A percentile compares a stretch with the other conserved stretches of the same genome.
Evolutionary conservation across 2,888 invertebrate species (phyloP).

Genomic region (Anarsia innoxiella): DNA sequence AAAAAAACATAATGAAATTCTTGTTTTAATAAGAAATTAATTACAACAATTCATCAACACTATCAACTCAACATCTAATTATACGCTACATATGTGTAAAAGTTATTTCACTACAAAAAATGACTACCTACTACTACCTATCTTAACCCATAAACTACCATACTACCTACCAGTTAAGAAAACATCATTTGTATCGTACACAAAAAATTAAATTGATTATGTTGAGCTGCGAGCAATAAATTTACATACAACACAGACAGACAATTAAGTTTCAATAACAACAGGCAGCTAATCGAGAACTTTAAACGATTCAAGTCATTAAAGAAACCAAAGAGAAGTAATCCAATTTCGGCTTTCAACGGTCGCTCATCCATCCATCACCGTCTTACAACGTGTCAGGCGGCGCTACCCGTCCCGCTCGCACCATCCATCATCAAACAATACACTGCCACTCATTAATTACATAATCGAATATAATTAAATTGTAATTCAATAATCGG

Average conservation of each 20-base stretch:
- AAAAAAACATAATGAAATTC: too few species aligned
- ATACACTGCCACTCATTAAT: slow-evolving; percentile 42
- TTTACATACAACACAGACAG: slow-evolving; percentile 18
- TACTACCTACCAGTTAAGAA: too few species aligned
- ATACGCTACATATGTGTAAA: too few species aligned
- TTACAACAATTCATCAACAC: too few species aligned
- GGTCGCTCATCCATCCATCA: slow-evolving; percentile 23
- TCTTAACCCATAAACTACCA: slow-evolving; percentile 1
- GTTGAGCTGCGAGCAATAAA: slow-evolving; percentile 8
- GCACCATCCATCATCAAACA: slow-evolving; percentile 34
- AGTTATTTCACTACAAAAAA: too few species aligned
- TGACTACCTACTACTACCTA: background rate
- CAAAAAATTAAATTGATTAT: slow-evolving; percentile 9
- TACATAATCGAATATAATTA: slow-evolving; percentile 51
- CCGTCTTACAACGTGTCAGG: slow-evolving; percentile 2
- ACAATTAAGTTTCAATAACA: slow-evolving; percentile 24
- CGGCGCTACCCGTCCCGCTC: background rate
- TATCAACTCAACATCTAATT: too few species aligned
- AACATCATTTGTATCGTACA: slow-evolving; percentile 2
- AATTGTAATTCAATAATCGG: slow-evolving; percentile 63
- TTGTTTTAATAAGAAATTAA: too few species aligned
- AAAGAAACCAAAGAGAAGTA: slow-evolving; percentile 37
- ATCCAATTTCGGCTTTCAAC: slow-evolving; percentile 53
- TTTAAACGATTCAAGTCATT: slow-evolving; percentile 25
- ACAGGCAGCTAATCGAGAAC: slow-evolving; percentile 19